phyloP scores from a whole-genome alignment of 2,888 invertebrate genomes.

The Zele albiditarsus region DNA sequence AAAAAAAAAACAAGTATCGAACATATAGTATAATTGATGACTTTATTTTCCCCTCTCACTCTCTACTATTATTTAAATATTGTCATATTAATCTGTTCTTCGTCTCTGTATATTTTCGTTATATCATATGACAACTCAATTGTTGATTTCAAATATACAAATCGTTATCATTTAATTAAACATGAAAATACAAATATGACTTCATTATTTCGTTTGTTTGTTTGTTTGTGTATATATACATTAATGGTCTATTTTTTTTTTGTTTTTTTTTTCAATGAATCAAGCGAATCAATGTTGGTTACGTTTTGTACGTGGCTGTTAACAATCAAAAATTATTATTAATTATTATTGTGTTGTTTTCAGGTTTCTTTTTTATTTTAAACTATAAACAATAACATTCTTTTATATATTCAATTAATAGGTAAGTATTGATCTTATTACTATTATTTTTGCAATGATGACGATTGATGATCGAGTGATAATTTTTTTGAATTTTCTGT shows the following conservation, averaged over 20 bases:
- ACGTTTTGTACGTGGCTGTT: neutral
- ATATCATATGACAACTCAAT: neutral
- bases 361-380: neutral
- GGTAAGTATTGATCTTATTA: neutral
- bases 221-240: constrained; percentile 1
- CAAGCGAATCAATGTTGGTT: neutral
- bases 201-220: neutral
- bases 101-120: neutral
- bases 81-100: neutral
- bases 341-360: neutral
- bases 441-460: neutral
- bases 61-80: constrained; percentile 5
- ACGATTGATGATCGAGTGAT: neutral
- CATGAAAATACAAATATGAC: constrained; percentile 3
- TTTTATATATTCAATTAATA: neutral
- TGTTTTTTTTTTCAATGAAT: neutral
- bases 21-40: neutral
- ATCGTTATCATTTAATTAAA: constrained; percentile 2
- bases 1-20: neutral
- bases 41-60: constrained; percentile 1
- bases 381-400: constrained; percentile 4
- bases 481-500: neutral
- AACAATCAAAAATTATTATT: neutral
- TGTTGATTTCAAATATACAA: constrained; percentile 2
- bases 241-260: neutral